Base-by-base conservation (phyloP, 2,797 vertebrate genomes). In the Eleutherodactylus coqui region DNA sequence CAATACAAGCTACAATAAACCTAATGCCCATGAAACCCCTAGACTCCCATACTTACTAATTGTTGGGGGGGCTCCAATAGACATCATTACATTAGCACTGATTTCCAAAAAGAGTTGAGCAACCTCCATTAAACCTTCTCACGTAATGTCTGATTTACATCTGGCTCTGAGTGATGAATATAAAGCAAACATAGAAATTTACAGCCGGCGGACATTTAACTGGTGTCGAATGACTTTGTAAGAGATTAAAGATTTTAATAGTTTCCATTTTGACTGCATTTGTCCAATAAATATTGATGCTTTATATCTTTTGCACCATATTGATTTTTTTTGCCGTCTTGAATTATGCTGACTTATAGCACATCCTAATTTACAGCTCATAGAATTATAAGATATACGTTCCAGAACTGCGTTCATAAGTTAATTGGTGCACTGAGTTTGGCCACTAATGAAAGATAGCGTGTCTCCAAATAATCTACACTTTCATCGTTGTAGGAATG, bases 201-300 rank as follows among this genome's bases (percentile, higher is more conserved):
- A 73, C 8, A 73, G 41, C 70, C 70, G 27, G 38, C 17, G 70
- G 70, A 73, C 70, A 73, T 27, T 16, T 73, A 73, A 45, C 70
- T 27, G 70, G 70, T 73, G 70, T 73, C 16, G 70, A 73, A 73
- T 73, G 38, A 73, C 70, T 73, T 36, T 45, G 41, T 45, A n/a
- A 45, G 70, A 73, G 24, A 73, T 73, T 73, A 73, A 73, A 16
- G 27, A 27, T 73, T 73, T 73, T 73, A 45, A 73, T 73, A 73
- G 70, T 73, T 73, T 45, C 36, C 43, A 45, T 73, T 45, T 45
- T 73, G 70, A 73, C 70, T 45, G 70, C 70, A 45, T 73, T 73
- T 73, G 70, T 27, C 70, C 70, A 73, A 73, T 73, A 73, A 73
- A 73, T 73, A 73, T 73, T 73, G 70, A 73, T 73, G 70, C 36